Evolutionary conservation across 1,140 invertebrate species (phyloP), one percentile per base, ranked within the genome.

Genomic region (Patella vulgata): DNA sequence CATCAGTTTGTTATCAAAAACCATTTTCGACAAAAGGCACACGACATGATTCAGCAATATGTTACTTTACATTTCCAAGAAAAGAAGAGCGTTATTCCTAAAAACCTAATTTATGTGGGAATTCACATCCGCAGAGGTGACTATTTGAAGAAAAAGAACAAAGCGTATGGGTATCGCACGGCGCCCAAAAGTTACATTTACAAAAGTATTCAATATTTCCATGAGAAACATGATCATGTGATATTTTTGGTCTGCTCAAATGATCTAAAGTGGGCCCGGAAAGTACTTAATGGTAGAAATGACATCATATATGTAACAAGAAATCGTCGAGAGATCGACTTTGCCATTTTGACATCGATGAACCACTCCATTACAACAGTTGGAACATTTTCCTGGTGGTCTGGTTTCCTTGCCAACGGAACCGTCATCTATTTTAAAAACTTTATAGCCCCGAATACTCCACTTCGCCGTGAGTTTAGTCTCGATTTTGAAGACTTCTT

Each of bases 371-470:
- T 77, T 17, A 66, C 61, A 17, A 75, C 60, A 5, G 68, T 70
- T 8, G 75, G 75, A 0, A 60, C 66, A 14, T 75, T 73, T 59
- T 60, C 73, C n/a, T 77, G 75, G 75, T 77, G 75, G 75, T 50
- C 70, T 12, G 70, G 42, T 2, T 77, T 65, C 59, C 58, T 77
- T 25, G 66, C 67, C 9, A 66, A 66, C 31, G 78, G 78, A 19
- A 46, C 48, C 3, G 61, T 63, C 11, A 58, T 68, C n/a, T 74
- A 68, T 30, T 77, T 60, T 44, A 64, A 67, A 55, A 51, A 61
- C 48, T 66, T 62, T 3, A 57, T 57, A n/a, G 51, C 31, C 33
- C 53, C 62, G 28, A 60, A 57, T 6, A 54, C 56, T 8, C 2
- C 3, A 31, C 39, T 69, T 11, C 25, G 59, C 11, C 43, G 51